Base-by-base conservation (phyloP, 2,113 vertebrate species). In the Buteo buteo region DNA sequence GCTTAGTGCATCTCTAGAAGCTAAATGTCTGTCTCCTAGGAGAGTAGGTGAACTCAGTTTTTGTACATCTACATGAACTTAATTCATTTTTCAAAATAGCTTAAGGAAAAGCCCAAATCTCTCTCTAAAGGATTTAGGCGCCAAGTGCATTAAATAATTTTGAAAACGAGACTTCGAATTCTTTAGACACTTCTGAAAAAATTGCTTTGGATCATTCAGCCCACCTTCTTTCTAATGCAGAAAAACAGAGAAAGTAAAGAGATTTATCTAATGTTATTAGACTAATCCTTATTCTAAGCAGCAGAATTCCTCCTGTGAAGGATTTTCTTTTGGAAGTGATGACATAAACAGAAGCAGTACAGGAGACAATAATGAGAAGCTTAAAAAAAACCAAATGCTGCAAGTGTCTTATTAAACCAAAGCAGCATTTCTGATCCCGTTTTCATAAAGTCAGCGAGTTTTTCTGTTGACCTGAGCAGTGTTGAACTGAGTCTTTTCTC, bases 311-410 rank as follows among this genome's bases (percentile, higher is more conserved):
- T 91, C 26, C 50, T 66, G 29, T 88, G 84, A 88, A 94, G 86
- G 86, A 64, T 90, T 97, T 96, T 90, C 58, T 86, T 94, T 91
- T 86, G 70, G 45, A 58, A 91, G 74, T 79, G 86, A 47, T 95
- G 78, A 90, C 66, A 85, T 69, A 57, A 95, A 87, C 42, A 88
- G 73, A 89, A 93, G 42, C 38, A 86, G 20, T 74, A 69, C 57
- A 87, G 42, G 22, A 88, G 50, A 82, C 0, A 54, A 96, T 91
- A 96, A 93, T 29, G 42, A 82, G 44, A 79, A 82, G 45, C 58
- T 94, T 74, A 88, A 94, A 86, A 54, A 82, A 95, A 88, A 62
- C 34, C 88, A 94, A 91, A 78, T 45, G 38, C 74, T 91, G 44
- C 32, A 81, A 71, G 58, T 70, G 88, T 90, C 58, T 88, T 87